Percentiles rank a stretch among this genome's conserved stretches.
Conservation (phyloP, 2,113 vertebrate species). For the Otis tarda region DNA sequence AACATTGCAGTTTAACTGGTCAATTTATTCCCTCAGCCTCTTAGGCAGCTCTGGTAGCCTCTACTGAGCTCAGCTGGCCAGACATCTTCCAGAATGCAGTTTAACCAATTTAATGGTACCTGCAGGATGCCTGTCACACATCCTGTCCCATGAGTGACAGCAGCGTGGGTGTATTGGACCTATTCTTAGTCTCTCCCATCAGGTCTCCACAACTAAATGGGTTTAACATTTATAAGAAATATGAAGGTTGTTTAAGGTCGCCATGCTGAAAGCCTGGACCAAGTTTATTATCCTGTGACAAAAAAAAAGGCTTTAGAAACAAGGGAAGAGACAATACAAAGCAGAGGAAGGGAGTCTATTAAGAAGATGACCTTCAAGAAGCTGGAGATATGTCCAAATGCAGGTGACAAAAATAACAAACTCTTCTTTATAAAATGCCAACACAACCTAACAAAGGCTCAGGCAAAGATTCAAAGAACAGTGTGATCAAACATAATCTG, state of each 20-base stretch:
- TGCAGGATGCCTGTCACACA: not conserved
- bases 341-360: not conserved
- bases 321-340: not conserved
- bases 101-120: not conserved
- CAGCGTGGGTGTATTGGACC: not conserved
- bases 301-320: not conserved
- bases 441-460: not conserved
- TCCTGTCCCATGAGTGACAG: not conserved
- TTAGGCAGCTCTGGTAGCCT: not conserved
- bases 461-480: not conserved
- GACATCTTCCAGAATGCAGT: not conserved
- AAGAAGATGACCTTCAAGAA: not conserved
- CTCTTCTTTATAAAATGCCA: not conserved
- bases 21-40: not conserved
- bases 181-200: conserved; percentile 1
- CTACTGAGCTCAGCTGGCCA: not conserved
- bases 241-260: not conserved
- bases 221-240: not conserved
- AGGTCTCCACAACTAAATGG: not conserved
- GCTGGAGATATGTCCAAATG: not conserved
- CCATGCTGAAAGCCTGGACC: not conserved
- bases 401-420: not conserved
- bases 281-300: not conserved
- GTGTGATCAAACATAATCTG: not conserved
- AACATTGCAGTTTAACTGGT: not conserved